Evolutionary conservation across 64 coral and sea anemone genomes (phyloP), one percentile per base, ranked within the genome.

Genomic region (Pocillopora verrucosa): DNA sequence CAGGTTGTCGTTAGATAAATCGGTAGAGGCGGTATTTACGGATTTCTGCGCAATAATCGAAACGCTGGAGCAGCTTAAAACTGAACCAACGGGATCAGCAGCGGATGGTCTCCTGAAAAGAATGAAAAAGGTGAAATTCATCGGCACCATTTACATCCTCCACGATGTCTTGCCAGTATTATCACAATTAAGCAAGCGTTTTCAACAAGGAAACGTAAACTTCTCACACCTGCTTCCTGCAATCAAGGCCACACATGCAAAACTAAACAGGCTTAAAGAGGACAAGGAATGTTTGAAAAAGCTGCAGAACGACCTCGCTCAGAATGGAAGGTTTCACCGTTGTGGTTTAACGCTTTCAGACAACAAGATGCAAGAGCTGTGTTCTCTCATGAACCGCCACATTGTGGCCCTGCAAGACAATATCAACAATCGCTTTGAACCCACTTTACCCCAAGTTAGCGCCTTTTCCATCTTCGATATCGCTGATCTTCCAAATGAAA

Each of bases 291-390:
- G 41, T 51, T 51, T 51, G 41, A 51, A 51, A 51, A 51, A 51
- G 41, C 41, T 51, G 17, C 22, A 68, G 22, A 16, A 22, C 17
- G 22, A 68, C 22, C 65, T 22, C 65, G 22, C 16, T 22, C 17
- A 19, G 13, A 16, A 7, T 64, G 13, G 13, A 19, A 64, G 61
- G 17, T 0, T 64, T 64, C 61, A 16, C 13, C 61, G 13, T 13
- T 19, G 13, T 82, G 58, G 58, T 82, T 82, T 82, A 82, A 64
- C 30, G 79, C 60, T 82, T 82, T 82, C 79, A 82, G 79, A 82
- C 79, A 82, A 82, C 79, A 82, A 82, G 79, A 82, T 82, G 79
- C 79, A 65, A 82, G 79, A 82, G 79, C 79, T 82, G 79, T 82
- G 79, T 82, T 82, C 79, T 64, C 60, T 82, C 79, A 82, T 82